phyloP scores from a whole-genome alignment of 2,888 invertebrate species.

The Eilema depressum region DNA sequence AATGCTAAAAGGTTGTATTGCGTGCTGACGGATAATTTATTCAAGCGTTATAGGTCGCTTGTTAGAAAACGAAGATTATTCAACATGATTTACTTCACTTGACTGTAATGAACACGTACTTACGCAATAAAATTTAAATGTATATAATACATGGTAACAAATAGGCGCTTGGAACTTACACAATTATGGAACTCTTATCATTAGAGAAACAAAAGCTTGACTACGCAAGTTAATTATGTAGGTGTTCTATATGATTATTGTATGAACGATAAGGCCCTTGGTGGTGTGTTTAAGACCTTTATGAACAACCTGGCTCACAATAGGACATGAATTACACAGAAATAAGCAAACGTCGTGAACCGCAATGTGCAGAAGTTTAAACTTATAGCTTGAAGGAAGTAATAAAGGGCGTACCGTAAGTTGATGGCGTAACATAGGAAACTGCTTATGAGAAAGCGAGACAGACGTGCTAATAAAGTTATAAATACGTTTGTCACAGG shows the following conservation, averaged over 20 bases:
- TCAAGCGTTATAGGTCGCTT: constrained; percentile 29
- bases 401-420: constrained; percentile 61
- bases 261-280: constrained; percentile 45
- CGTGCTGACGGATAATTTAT: constrained; percentile 46
- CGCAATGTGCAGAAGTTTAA: constrained; percentile 56
- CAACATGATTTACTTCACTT: constrained; percentile 24
- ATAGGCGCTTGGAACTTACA: constrained; percentile 41
- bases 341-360: constrained; percentile 54
- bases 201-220: constrained; percentile 54
- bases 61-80: constrained; percentile 32
- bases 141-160: constrained; percentile 26
- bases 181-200: constrained; percentile 50
- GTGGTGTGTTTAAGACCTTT: constrained; percentile 41
- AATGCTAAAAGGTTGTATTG: constrained; percentile 60
- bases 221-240: constrained; percentile 50
- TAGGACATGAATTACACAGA: constrained; percentile 54
- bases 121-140: constrained; percentile 36
- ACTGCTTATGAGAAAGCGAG: constrained; percentile 61
- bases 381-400: constrained; percentile 62
- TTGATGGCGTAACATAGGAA: constrained; percentile 60
- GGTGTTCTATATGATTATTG: constrained; percentile 44
- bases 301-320: constrained; percentile 51
- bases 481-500: constrained; percentile 60
- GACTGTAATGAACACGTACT: constrained; percentile 20
- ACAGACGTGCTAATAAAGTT: constrained; percentile 73